Percentiles rank a stretch among this genome's conserved stretches.
Evolutionary conservation across 2,888 invertebrate genomes (phyloP).

Genomic region (Anticlea derivata): DNA sequence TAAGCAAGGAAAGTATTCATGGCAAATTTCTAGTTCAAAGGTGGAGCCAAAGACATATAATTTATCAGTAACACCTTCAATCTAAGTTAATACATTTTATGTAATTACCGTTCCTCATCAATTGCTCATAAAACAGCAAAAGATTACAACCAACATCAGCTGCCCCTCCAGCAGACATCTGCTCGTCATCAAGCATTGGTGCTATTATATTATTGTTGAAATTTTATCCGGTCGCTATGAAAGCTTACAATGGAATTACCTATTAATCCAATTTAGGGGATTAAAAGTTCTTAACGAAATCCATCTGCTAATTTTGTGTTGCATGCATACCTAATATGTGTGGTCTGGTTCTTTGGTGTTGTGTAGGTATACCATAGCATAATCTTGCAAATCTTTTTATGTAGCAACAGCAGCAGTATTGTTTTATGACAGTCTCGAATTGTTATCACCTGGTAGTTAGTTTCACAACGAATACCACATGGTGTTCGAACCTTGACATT

Average conservation of each 20-base stretch:
- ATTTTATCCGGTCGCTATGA: not conserved
- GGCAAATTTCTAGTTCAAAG: too few relatives aligned
- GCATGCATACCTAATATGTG: too few relatives aligned
- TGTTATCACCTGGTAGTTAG: conserved; percentile 65
- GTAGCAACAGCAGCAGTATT: conserved; percentile 1
- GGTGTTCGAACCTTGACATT: conserved; percentile 80
- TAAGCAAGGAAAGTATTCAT: not conserved
- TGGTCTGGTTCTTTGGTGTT: not conserved
- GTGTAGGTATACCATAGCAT: too few relatives aligned
- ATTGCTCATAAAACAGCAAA: conserved; percentile 15
- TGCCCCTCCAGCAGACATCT: conserved; percentile 41
- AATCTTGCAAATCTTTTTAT: conserved; percentile 1
- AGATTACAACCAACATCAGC: conserved; percentile 36
- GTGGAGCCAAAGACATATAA: not conserved
- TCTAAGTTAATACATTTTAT: not conserved
- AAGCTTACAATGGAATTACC: too few relatives aligned
- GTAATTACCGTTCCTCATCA: conserved; percentile 8
- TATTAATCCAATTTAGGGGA: too few relatives aligned
- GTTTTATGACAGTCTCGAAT: conserved; percentile 43
- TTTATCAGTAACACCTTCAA: not conserved
- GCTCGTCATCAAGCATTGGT: conserved; percentile 36
- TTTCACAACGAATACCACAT: conserved; percentile 71
- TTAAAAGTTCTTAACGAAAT: too few relatives aligned
- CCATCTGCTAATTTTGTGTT: too few relatives aligned
- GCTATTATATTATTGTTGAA: not conserved